Conservation (phyloP, 2,888 invertebrate species). For the Thymelicus sylvestris region DNA sequence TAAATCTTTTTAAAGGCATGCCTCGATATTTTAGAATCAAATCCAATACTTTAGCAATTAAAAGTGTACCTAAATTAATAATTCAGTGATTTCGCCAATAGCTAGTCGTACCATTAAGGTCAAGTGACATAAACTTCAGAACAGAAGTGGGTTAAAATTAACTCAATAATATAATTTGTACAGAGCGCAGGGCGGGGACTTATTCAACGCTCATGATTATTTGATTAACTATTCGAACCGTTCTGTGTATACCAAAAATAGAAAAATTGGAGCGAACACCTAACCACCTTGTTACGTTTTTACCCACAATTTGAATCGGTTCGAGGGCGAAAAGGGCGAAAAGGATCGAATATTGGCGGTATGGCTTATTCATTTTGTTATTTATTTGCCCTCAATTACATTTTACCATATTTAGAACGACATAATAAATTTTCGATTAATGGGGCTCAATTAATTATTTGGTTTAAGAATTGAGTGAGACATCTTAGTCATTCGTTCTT, state of each 20-base stretch:
- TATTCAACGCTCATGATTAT: slow-evolving; percentile 57
- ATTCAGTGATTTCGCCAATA: no score
- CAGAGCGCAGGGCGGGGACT: slow-evolving; percentile 36
- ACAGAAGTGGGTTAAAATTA: slow-evolving; percentile 1
- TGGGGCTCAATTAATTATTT: no score
- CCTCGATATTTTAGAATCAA: no score
- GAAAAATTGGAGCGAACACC: slow-evolving; percentile 59
- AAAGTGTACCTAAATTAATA: no score
- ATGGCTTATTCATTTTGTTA: not conserved
- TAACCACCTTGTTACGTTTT: slow-evolving; percentile 66
- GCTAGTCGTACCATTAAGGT: no score
- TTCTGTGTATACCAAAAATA: slow-evolving; percentile 58
- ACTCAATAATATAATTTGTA: slow-evolving; percentile 14
- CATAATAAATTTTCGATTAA: not conserved
- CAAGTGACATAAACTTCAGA: not conserved
- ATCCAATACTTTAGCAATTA: no score
- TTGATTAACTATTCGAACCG: slow-evolving; percentile 59
- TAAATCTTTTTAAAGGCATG: no score
- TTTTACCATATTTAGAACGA: not conserved
- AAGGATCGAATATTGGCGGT: not conserved
- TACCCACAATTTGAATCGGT: slow-evolving; percentile 36
- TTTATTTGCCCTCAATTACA: not conserved
- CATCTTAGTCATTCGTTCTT: no score
- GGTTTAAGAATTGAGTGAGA: no score
- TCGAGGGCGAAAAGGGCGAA: not conserved